These are phyloP conservation scores for Galerucella calmariensis DNA, from an alignment of 2,888 invertebrate species.

Conservation along the genomic window DNA sequence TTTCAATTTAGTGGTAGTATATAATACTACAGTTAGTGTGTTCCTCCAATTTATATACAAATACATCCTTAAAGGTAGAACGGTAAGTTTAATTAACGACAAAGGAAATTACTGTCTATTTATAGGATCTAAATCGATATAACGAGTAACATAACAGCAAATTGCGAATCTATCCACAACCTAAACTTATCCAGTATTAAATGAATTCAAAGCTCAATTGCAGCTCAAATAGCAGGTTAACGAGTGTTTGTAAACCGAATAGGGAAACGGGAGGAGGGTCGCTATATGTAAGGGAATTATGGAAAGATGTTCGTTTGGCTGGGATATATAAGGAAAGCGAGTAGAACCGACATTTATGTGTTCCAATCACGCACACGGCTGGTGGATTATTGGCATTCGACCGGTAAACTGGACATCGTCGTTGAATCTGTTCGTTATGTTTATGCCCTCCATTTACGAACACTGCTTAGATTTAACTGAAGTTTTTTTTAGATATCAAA, in stretches of 20 bases:
- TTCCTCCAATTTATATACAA: too few relatives aligned
- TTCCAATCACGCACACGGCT: constrained; percentile 58
- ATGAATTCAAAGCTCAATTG: constrained; percentile 28
- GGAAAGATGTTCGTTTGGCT: constrained; percentile 36
- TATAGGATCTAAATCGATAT: neutral
- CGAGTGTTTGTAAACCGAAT: constrained; percentile 30
- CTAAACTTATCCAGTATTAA: constrained; percentile 21
- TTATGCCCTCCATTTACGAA: constrained; percentile 25
- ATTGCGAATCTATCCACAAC: constrained; percentile 16
- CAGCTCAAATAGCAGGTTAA: constrained; percentile 24
- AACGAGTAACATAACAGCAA: neutral
- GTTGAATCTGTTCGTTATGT: constrained; percentile 35
- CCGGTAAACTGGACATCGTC: constrained; percentile 40
- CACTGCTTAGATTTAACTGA: neutral
- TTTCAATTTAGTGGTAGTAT: too few relatives aligned
- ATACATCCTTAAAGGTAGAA: neutral
- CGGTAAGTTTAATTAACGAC: neutral
- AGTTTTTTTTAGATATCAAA: too few relatives aligned
- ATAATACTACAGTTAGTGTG: too few relatives aligned
- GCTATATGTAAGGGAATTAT: constrained; percentile 33
- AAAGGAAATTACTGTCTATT: neutral
- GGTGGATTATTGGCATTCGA: constrained; percentile 38
- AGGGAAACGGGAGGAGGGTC: constrained; percentile 20
- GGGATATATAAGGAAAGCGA: constrained; percentile 51
- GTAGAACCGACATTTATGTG: constrained; percentile 56